Base-by-base conservation (phyloP, 2,888 invertebrate species). In the Leucophenga montana region DNA sequence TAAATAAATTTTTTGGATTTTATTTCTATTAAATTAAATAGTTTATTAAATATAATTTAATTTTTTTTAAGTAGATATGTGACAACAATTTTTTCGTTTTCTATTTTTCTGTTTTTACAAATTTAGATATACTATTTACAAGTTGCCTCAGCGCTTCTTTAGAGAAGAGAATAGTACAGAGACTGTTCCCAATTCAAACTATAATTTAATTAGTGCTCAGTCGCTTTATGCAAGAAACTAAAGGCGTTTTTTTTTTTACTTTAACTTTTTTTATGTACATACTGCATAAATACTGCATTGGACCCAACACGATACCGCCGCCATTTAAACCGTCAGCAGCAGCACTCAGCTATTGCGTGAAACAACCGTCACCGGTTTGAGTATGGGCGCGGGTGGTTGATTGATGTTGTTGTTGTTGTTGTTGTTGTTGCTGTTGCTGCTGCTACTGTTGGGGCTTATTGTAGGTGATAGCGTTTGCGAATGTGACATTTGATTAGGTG, bases 261-360 rank as follows among this genome's bases (percentile, higher is more conserved):
- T 39, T 61, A 39, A n/a, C n/a, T 16, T 61, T 44, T 61, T 39
- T 39, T 39, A 11, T 39, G 39, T 39, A 39, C 39, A 39, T 39
- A 39, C 39, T 39, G 39, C 39, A 54, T 20, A 54, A 54, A 54
- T 54, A 54, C 31, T 27, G 57, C 20, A 27, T 57, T 61, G 61
- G 61, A 61, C 61, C 61, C 33, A 16, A 64, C n/a, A 64, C 62
- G 5, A 6, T 3, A 20, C 62, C 57, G 18, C 62, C 18, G 31
- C 62, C 62, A 33, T 22, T 18, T 57, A 54, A 22, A 18, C 18
- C 27, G 57, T 14, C 27, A 31, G 11, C 14, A 39, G 14, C 11
- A 18, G 22, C 13, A 33, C 57, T 91, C 91, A 92, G 86, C 88
- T 92, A 86, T 90, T 91, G 77, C 91, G 90, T 72, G 91, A 90